Evolutionary conservation across 2,797 vertebrate genomes (phyloP), one percentile per base, ranked within the genome.

Genomic region (Lutjanus campechanus): DNA sequence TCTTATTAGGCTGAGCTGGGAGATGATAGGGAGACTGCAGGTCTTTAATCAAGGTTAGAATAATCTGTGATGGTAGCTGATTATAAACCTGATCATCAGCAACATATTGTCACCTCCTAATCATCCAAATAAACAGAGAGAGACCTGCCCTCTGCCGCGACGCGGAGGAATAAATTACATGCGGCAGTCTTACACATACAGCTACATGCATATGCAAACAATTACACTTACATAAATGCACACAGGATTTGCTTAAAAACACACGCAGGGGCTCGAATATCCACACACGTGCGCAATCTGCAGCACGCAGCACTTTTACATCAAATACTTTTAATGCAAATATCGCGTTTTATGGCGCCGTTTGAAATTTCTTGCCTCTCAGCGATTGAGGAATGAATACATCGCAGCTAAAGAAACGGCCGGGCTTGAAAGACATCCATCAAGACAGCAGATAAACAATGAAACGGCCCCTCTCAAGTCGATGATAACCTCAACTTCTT

Each of bases 31-130:
- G 94, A 91, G 93, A 91, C 92, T 81, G 91, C 91, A 84, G 90
- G 82, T 91, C 91, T 95, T 95, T 95, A 96, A 96, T 95, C 94
- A 95, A 94, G 93, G 95, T 93, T 89, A 93, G 94, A 95, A 95
- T 95, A 91, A 95, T 90, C 87, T 89, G 92, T 62, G 86, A 93
- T 88, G 90, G 60, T 84, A 90, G 87, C 93, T 95, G 95, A 95
- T 96, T 95, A 94, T 93, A 93, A 93, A 93, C 81, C 86, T 89
- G 92, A 93, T 92, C 92, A 93, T 93, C 94, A 93, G 88, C 91
- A 91, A 91, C 91, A 91, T 90, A 92, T 93, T 88, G 87, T 94
- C 92, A 89, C 87, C 91, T 90, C 89, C 90, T 94, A 93, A 93
- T 93, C 92, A 94, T 91, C 91, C 89, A 88, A 90, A 92, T 93